Conservation (phyloP, 2,888 invertebrate genomes). For the Eristalis tenax region DNA sequence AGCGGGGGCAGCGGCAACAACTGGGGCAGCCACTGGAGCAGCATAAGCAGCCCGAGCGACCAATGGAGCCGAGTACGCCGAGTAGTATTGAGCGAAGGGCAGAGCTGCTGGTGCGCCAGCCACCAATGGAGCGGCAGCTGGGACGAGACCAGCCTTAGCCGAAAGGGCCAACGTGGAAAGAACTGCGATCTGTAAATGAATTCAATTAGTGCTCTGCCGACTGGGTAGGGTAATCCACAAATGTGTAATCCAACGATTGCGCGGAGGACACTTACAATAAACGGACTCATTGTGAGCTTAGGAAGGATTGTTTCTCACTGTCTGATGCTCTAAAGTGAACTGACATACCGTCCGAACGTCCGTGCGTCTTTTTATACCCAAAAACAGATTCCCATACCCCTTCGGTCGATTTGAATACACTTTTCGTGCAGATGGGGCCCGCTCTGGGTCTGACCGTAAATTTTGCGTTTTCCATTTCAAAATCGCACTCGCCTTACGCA, state of each 20-base stretch:
- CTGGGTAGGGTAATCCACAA: constrained; percentile 34
- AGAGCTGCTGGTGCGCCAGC: constrained; percentile 75
- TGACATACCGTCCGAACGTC: constrained; percentile 79
- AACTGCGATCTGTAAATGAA: constrained; percentile 78
- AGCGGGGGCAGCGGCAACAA: constrained; percentile 73
- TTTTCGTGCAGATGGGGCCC: constrained; percentile 52
- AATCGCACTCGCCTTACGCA: constrained; percentile 66
- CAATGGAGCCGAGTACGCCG: constrained; percentile 72
- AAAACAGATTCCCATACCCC: constrained; percentile 54
- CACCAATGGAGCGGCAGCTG: constrained; percentile 75
- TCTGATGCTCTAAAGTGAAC: constrained; percentile 81
- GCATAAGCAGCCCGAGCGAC: constrained; percentile 76
- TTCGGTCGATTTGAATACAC: constrained; percentile 56
- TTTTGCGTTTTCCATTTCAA: constrained; percentile 69
- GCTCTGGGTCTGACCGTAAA: constrained; percentile 41
- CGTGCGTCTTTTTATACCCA: constrained; percentile 79
- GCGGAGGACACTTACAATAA: constrained; percentile 79
- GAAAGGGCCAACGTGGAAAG: constrained; percentile 79
- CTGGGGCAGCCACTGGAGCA: constrained; percentile 74
- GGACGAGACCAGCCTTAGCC: constrained; percentile 78
- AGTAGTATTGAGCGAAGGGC: constrained; percentile 72
- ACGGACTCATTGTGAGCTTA: constrained; percentile 81
- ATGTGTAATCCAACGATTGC: constrained; percentile 43
- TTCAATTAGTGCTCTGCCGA: constrained; percentile 32
- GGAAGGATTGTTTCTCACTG: constrained; percentile 78